Evolutionary conservation across 2,113 vertebrate genomes (phyloP), one percentile per base, ranked within the genome.

Genomic region (Xenopus borealis): DNA sequence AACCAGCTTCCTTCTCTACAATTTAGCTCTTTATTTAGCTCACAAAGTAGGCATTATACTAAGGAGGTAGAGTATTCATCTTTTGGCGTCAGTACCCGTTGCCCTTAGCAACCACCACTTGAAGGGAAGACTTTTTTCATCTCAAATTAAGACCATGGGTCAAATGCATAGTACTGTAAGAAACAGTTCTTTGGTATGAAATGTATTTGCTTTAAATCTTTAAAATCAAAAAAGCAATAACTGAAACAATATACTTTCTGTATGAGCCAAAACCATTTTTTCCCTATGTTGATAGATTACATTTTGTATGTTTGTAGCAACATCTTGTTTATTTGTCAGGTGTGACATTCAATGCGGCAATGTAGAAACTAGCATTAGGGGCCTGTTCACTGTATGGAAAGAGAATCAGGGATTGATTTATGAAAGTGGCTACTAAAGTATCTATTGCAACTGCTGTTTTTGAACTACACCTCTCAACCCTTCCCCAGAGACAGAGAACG

Each of bases 21-120:
- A 87, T 89, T 87, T 87, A 86, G 83, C 72, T 87, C 88, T 88
- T 91, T 90, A 88, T 92, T 90, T 89, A 90, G 88, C 86, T 86
- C 85, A 81, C 87, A 90, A 88, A 89, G 85, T 84, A 88, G 82
- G 78, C 86, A 90, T 90, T 90, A 91, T 89, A 82, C 82, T 86
- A 89, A 89, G 81, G 66, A 89, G 88, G 84, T 87, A 87, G 80
- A 87, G 80, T 84, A 89, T 88, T 91, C 86, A 82, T 86, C 88
- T 86, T 87, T 80, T 83, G 82, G 87, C 82, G 12, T 86, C 84
- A 87, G 81, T 79, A 76, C 79, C 58, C 71, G 88, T 93, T 92
- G 84, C 90, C 86, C 83, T 10, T 83, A 78, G 90, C 90, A 92
- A 94, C 92, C 72, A 84, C 77, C 64, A 80, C 84, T 88, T 87